Percentiles rank a stretch among this genome's conserved stretches.
Conservation (phyloP, 2,888 invertebrate species). For the Rapana venosa region DNA sequence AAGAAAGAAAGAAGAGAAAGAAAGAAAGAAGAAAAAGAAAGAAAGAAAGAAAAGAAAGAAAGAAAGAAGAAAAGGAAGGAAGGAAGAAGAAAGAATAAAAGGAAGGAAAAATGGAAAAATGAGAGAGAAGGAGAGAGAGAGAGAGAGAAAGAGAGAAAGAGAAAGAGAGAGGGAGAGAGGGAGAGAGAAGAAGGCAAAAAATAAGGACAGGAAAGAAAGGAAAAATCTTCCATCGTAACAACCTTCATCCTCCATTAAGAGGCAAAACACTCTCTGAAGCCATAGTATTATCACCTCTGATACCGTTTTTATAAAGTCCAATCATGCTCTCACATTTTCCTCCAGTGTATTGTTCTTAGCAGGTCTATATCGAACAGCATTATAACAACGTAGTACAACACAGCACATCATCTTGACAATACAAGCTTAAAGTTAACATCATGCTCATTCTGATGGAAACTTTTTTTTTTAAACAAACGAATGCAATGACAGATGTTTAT, state of each 20-base stretch:
- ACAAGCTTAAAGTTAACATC: no score
- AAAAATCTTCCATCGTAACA: not conserved
- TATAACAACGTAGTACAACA: no score
- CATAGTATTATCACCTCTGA: not conserved
- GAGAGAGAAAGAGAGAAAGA: not conserved
- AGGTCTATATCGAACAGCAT: no score
- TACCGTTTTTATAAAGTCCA: not conserved
- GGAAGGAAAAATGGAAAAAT: not conserved
- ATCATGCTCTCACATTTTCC: no score
- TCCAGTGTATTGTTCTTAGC: no score
- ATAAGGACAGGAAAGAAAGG: not conserved
- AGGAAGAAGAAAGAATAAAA: not conserved
- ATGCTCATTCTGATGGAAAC: no score
- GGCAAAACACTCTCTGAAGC: not conserved
- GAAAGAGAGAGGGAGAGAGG: not conserved
- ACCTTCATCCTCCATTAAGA: no score
- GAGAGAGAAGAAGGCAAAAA: not conserved
- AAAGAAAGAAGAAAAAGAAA: not conserved
- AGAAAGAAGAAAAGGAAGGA: not conserved
- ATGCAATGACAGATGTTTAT: no score
- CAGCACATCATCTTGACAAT: no score
- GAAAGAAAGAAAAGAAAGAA: not conserved
- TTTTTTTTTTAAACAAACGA: no score
- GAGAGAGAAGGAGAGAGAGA: not conserved
- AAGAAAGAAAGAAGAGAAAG: not conserved